These are phyloP conservation scores for Tribolium castaneum DNA, from an alignment of 1,140 invertebrate genomes.

Conservation along the genomic window DNA sequence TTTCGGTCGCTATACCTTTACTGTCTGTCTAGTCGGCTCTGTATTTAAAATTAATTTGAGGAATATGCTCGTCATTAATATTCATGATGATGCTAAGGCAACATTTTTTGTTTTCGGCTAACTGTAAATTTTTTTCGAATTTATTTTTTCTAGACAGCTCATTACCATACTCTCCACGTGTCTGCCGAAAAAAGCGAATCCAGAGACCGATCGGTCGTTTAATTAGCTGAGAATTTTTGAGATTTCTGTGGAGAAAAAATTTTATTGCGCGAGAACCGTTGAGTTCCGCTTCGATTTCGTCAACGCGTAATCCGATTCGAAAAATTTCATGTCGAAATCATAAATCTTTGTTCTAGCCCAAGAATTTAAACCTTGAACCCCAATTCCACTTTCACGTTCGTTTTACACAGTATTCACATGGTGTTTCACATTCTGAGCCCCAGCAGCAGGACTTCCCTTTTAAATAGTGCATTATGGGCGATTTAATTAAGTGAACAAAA, in stretches of 20 bases:
- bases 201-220: background rate
- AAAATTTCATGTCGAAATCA: constrained; percentile 18
- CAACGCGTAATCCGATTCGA: constrained; percentile 10
- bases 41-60: background rate
- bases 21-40: background rate
- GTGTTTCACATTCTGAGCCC: background rate
- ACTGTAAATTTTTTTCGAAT: background rate
- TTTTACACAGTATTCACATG: background rate
- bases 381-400: constrained; percentile 19
- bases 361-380: constrained; percentile 34
- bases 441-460: background rate
- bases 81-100: background rate
- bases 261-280: background rate
- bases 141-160: background rate
- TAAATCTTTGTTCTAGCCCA: constrained; percentile 27
- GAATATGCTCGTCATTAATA: background rate
- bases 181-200: background rate
- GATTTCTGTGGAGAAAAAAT: background rate
- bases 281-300: constrained; percentile 24
- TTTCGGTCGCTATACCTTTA: background rate
- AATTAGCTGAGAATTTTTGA: background rate
- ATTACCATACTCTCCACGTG: background rate
- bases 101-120: background rate
- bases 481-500: background rate
- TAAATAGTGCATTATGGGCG: background rate